Base-by-base conservation (phyloP, 2,797 vertebrate species). In the Mus minutoides region DNA sequence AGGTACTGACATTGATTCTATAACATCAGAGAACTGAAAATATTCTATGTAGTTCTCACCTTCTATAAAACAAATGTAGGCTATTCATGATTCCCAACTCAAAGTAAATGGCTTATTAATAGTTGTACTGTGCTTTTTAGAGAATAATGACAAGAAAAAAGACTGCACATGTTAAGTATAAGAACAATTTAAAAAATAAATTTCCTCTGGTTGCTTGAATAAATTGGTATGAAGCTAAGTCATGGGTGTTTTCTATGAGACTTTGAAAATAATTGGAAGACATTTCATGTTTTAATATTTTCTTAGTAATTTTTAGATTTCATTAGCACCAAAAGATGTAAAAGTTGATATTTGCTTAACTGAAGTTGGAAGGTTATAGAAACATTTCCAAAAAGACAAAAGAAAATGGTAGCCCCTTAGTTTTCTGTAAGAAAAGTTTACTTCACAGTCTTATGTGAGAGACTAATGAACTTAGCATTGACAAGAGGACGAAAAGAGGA, bases 211-310 rank as follows among this genome's bases (percentile, higher is more conserved):
- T 80, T 71, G 0, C 8, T 43, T 73, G 54, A 73, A 73, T 79
- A 26, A 64, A 19, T 60, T 16, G 19, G 60, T 37, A 6, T 56
- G 22, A 24, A 88, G 10, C 17, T 26, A 21, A 88, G 40, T 37
- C 52, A 34, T 58, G 60, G 5, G 43, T n/a, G 5, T 75, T 85
- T 31, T 76, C 4, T 88, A 1, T 49, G 88, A 54, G 29, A 67
- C 69, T 94, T 94, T 76, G 31, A 84, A 95, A 92, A 71, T 92
- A 34, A 52, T 95, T 94, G 40, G 75, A 88, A 13, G 34, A 90
- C 29, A n/a, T 87, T 19, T 22, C 8, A 49, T 92, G 78, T 88
- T 84, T 95, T 52, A 69, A 69, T n/a, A 12, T 82, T 82, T 62
- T 90, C 64, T 88, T 54, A 43, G 88, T 79, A 78, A 64, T 9